Base-by-base conservation (phyloP, 2,797 vertebrate species). In the Synaphobranchus kaupii region DNA sequence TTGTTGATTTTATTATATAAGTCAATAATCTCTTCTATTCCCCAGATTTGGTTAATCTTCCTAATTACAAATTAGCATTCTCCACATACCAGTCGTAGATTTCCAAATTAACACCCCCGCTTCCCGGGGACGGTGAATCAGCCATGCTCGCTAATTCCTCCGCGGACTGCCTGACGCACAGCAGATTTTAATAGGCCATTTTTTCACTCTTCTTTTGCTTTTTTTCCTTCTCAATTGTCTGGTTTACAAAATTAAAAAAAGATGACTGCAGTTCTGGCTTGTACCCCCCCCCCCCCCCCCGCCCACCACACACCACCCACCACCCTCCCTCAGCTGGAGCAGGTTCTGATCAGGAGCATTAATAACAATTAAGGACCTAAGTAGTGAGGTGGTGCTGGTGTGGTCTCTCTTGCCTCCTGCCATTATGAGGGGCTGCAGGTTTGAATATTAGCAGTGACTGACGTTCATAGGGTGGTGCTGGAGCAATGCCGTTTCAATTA, bases 11-110 rank as follows among this genome's bases (percentile, higher is more conserved):
- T 93, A 94, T 95, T 95, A 95, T 96, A 94, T 93, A 96, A 96
- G 92, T 96, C 95, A 96, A 96, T 96, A 95, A 96, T 95, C 94
- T 94, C 93, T 94, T 95, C 94, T 95, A 95, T 94, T 96, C 95
- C 95, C 95, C 94, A 94, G 94, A 95, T 96, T 95, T 94, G 90
- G 91, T 95, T 96, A 97, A 96, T 97, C 96, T 95, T 95, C 92
- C 95, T 96, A 96, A 96, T 96, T 95, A 96, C 95, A 96, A 96
- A 96, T 97, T 96, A 96, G 94, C 94, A 95, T 96, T 96, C 95
- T 95, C 92, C 91, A 93, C 92, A 50, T 94, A 95, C 92, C 94
- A 94, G 96, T 94, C 92, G 93, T 95, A 95, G 93, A 95, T 97
- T 96, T 96, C 93, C 94, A 95, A 95, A 96, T 96, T 94, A 96